Conservation (phyloP, 2,797 vertebrate genomes). For the Pampus argenteus region DNA sequence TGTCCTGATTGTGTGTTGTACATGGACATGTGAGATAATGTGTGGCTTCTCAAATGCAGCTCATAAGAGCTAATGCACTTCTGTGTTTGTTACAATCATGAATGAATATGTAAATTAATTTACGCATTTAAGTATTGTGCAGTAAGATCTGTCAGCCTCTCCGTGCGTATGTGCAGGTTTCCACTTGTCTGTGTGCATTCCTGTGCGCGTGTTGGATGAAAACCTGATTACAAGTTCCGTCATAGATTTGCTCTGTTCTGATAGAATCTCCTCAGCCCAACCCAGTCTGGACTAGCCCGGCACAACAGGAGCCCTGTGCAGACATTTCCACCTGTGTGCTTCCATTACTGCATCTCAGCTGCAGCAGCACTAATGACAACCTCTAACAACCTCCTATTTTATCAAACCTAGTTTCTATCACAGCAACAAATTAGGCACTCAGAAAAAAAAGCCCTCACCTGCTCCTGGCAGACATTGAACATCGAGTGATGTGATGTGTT, state of each 20-base stretch:
- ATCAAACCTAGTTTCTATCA: slow-evolving; percentile 82
- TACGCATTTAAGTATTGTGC: slow-evolving; percentile 16
- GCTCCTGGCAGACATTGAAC: slow-evolving; percentile 43
- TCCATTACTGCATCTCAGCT: slow-evolving; percentile 78
- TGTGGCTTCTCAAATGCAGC: slow-evolving; percentile 22
- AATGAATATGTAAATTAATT: slow-evolving; percentile 42
- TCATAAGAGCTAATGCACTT: slow-evolving; percentile 50
- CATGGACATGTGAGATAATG: slow-evolving; percentile 17
- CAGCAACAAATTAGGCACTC: slow-evolving; percentile 66
- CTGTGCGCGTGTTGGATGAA: neutral
- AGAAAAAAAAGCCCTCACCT: slow-evolving; percentile 61
- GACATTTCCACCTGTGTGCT: slow-evolving; percentile 79
- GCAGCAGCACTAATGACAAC: slow-evolving; percentile 72
- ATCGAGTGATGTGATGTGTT: slow-evolving; percentile 29
- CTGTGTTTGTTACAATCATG: slow-evolving; percentile 50
- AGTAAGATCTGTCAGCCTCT: slow-evolving; percentile 13
- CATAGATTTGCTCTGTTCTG: slow-evolving; percentile 41
- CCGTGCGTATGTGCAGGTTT: slow-evolving; percentile 18
- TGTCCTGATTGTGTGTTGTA: slow-evolving; percentile 59
- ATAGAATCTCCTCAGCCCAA: slow-evolving; percentile 42
- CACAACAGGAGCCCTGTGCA: slow-evolving; percentile 71
- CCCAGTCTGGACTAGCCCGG: slow-evolving; percentile 55
- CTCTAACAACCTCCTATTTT: slow-evolving; percentile 79
- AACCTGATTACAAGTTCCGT: slow-evolving; percentile 22
- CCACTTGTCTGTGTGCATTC: slow-evolving; percentile 38